phyloP scores from a whole-genome alignment of 1,140 invertebrate genomes.

The Drosophila pallidifrons region DNA sequence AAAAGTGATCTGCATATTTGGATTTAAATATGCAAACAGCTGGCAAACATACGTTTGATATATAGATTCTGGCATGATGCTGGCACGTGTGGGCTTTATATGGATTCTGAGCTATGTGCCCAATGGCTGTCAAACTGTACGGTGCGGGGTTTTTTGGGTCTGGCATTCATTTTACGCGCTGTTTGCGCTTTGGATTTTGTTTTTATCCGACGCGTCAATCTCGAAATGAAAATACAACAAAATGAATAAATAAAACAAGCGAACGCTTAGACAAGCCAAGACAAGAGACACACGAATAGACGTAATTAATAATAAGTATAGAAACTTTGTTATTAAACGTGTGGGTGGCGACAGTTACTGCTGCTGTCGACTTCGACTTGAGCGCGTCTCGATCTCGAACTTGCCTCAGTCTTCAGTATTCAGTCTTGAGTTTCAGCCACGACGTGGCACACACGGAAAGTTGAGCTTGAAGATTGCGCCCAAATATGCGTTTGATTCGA shows the following conservation, averaged over 20 bases:
- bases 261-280: slow-evolving; percentile 35
- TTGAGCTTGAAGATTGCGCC: background rate
- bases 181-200: slow-evolving; percentile 41
- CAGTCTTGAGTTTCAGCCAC: slow-evolving; percentile 56
- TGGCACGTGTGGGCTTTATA: slow-evolving; percentile 39
- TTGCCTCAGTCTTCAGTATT: slow-evolving; percentile 25
- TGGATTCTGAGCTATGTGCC: slow-evolving; percentile 19
- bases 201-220: slow-evolving; percentile 73
- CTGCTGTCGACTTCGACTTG: slow-evolving; percentile 7
- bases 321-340: slow-evolving; percentile 64
- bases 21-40: background rate
- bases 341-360: slow-evolving; percentile 67
- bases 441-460: slow-evolving; percentile 42
- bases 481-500: slow-evolving; percentile 55
- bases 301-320: slow-evolving; percentile 59
- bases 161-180: slow-evolving; percentile 47
- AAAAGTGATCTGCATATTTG: slow-evolving; percentile 12
- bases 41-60: background rate
- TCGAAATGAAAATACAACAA: slow-evolving; percentile 40
- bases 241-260: slow-evolving; percentile 16
- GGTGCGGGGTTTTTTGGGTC: slow-evolving; percentile 7
- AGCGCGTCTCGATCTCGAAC: slow-evolving; percentile 11
- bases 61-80: background rate
- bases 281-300: slow-evolving; percentile 40
- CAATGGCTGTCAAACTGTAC: slow-evolving; percentile 39